A percentile compares a stretch with the other conserved stretches of the same genome.
Conservation (phyloP, 1,140 invertebrate species). For the Chrysoperla carnea region DNA sequence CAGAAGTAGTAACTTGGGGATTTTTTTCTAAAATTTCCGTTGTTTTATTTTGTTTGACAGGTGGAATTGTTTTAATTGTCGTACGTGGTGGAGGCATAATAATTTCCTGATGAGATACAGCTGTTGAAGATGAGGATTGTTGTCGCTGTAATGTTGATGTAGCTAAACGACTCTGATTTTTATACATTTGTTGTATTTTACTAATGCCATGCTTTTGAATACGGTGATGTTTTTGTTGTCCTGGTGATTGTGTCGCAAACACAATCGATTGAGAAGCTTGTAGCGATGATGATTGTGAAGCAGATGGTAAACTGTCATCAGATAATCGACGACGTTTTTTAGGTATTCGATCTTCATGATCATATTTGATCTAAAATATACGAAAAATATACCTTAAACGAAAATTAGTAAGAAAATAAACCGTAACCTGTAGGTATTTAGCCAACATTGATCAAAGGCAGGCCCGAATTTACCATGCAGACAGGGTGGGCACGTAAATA, state of each 20-base stretch:
- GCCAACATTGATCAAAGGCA: conserved; percentile 12
- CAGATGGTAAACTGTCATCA: conserved; percentile 16
- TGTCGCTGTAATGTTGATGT: no score
- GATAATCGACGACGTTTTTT: conserved; percentile 14
- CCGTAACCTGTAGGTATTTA: conserved; percentile 10
- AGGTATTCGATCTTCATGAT: conserved; percentile 10
- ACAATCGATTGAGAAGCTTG: no score
- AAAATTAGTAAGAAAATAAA: no score
- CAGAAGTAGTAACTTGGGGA: no score
- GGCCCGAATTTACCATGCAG: conserved; percentile 5
- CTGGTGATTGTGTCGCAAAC: no score
- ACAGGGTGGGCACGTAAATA: no score
- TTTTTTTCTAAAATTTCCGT: no score
- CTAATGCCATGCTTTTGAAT: conserved; percentile 14
- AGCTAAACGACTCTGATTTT: conserved; percentile 6
- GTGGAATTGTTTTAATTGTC: neutral
- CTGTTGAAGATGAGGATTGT: neutral
- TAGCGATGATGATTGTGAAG: conserved; percentile 9
- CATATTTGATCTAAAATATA: neutral
- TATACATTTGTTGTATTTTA: conserved; percentile 21
- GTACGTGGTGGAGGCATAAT: neutral
- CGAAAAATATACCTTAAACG: no score
- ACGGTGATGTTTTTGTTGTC: neutral
- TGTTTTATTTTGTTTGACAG: no score
- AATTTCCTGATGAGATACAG: neutral